A percentile compares a stretch with the other conserved stretches of the same genome.
These are phyloP conservation scores for Eubucco bourcierii DNA, from an alignment of 2,113 vertebrate species.

Conservation along the genomic window DNA sequence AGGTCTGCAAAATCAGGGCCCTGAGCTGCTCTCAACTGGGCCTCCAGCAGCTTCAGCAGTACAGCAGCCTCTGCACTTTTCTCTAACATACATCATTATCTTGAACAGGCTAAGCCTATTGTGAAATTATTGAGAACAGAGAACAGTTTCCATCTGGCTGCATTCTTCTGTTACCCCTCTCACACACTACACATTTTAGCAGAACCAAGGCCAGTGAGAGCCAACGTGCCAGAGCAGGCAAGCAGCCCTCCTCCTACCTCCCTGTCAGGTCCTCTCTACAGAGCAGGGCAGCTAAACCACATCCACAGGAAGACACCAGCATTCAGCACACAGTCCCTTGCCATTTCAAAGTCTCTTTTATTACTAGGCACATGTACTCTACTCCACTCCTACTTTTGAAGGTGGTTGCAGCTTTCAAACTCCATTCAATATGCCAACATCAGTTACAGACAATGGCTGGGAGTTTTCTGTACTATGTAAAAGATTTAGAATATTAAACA, in stretches of 20 bases:
- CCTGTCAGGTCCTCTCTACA: background rate
- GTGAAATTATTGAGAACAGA: background rate
- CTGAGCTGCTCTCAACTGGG: background rate
- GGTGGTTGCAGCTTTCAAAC: background rate
- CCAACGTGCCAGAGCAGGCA: background rate
- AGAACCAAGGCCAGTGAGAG: background rate
- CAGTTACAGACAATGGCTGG: background rate
- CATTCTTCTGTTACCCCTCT: background rate
- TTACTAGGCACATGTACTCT: background rate
- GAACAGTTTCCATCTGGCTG: background rate
- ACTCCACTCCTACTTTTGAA: background rate
- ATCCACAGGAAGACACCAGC: background rate
- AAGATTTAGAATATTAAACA: background rate
- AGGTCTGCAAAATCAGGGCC: background rate
- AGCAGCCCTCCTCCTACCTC: background rate
- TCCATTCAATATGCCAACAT: background rate
- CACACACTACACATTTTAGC: too few relatives aligned
- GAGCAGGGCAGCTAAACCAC: background rate
- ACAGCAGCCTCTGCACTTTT: background rate
- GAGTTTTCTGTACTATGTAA: background rate
- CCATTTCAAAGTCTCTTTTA: background rate
- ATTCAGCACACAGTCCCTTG: background rate
- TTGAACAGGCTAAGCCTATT: background rate
- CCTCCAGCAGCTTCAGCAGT: background rate
- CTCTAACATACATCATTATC: background rate